phyloP scores from a whole-genome alignment of 2,888 invertebrate species.

The Sylvicola cinctus region DNA sequence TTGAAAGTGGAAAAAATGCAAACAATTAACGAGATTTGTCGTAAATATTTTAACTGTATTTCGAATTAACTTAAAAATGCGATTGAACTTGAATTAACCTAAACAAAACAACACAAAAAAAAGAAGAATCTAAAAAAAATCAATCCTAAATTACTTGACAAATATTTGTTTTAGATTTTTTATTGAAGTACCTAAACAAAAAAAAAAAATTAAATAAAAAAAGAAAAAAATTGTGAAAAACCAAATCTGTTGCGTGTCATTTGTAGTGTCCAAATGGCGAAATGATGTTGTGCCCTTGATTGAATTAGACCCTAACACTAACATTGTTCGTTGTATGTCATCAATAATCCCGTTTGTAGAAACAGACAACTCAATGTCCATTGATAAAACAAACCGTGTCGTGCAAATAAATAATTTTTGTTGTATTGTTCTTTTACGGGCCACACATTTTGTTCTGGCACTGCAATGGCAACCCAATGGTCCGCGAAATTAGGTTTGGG shows the following conservation, averaged over 20 bases:
- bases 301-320: too few relatives aligned
- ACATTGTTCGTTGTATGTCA: too few relatives aligned
- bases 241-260: slow-evolving; percentile 7
- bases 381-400: too few relatives aligned
- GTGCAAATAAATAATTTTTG: neutral
- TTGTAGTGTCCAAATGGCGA: slow-evolving; percentile 8
- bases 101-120: slow-evolving; percentile 3
- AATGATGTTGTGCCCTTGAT: slow-evolving; percentile 9
- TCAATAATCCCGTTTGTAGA: too few relatives aligned
- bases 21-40: too few relatives aligned
- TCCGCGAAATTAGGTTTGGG: too few relatives aligned
- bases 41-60: too few relatives aligned
- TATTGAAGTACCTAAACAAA: slow-evolving; percentile 4
- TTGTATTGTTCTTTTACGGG: slow-evolving; percentile 5
- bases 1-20: too few relatives aligned
- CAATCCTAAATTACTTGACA: neutral
- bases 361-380: too few relatives aligned
- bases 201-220: too few relatives aligned
- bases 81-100: slow-evolving; percentile 1
- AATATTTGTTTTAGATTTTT: slow-evolving; percentile 1
- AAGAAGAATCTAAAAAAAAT: slow-evolving; percentile 3
- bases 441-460: slow-evolving; percentile 9
- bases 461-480: slow-evolving; percentile 6
- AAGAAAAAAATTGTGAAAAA: slow-evolving; percentile 7
- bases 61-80: too few relatives aligned